phyloP scores from a whole-genome alignment of 2,113 vertebrate species.

The Rutilus rutilus region DNA sequence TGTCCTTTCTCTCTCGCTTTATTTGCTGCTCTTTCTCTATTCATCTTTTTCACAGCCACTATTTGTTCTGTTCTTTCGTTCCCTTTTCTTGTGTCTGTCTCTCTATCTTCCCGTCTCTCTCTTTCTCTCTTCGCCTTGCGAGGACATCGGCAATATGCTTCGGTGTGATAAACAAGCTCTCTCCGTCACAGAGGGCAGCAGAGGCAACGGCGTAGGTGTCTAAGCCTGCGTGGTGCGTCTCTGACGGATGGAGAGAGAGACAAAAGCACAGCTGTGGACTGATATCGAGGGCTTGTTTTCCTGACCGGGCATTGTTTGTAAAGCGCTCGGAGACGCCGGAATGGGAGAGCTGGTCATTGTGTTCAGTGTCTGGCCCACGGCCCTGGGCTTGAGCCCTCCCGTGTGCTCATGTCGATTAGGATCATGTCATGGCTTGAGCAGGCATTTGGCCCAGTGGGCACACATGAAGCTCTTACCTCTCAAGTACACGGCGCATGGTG shows the following conservation, averaged over 20 bases:
- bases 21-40: conserved; percentile 38
- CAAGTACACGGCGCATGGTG: conserved; percentile 28
- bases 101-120: neutral
- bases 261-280: conserved; percentile 69
- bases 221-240: conserved; percentile 54
- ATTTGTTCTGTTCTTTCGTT: conserved; percentile 36
- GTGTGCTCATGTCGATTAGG: conserved; percentile 49
- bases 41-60: conserved; percentile 13
- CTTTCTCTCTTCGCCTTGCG: conserved; percentile 41
- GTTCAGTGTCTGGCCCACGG: conserved; percentile 53
- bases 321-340: conserved; percentile 51
- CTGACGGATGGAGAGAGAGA: conserved; percentile 60
- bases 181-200: conserved; percentile 62
- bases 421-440: conserved; percentile 57
- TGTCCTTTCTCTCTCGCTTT: conserved; percentile 36
- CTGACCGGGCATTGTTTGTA: conserved; percentile 58
- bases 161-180: conserved; percentile 71
- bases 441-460: conserved; percentile 57
- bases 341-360: conserved; percentile 65
- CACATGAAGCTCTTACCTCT: conserved; percentile 44
- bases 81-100: neutral
- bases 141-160: conserved; percentile 71
- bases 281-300: conserved; percentile 49
- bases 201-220: conserved; percentile 61
- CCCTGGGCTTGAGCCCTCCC: conserved; percentile 48